Conservation (phyloP, 2,113 vertebrate species). For the Helogale parvula region DNA sequence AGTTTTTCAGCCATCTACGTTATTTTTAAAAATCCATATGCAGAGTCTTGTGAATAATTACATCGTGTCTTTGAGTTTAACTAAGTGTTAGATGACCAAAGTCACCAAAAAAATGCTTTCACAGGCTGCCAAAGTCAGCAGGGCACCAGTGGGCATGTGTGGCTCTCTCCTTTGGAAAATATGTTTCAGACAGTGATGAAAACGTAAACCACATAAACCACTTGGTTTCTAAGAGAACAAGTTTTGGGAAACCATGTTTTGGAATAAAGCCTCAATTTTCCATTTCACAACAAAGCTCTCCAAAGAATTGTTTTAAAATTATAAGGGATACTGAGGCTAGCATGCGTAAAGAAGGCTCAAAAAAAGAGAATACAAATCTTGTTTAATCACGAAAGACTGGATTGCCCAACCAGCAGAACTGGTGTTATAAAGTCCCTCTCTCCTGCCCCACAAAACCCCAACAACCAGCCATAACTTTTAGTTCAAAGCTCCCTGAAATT, state of each 20-base stretch:
- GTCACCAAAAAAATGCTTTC: conserved; percentile 48
- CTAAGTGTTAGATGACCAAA: conserved; percentile 66
- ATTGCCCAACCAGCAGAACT: not conserved
- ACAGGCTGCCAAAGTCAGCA: conserved; percentile 63
- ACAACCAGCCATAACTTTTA: not conserved
- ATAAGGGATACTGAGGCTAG: conserved; percentile 32
- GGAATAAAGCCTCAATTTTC: conserved; percentile 72
- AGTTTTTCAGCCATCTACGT: not conserved
- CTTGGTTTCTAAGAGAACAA: conserved; percentile 63
- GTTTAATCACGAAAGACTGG: not conserved
- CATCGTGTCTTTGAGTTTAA: conserved; percentile 52
- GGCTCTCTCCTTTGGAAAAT: conserved; percentile 70
- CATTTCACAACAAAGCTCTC: conserved; percentile 66
- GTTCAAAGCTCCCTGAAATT: not conserved
- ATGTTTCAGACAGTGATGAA: conserved; percentile 69
- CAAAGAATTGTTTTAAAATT: conserved; percentile 47
- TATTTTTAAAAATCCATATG: conserved; percentile 1
- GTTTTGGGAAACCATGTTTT: conserved; percentile 75
- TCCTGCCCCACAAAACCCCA: not conserved
- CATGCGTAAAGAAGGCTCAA: not conserved
- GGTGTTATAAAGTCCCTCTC: not conserved
- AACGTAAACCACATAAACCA: conserved; percentile 73
- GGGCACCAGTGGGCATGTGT: conserved; percentile 23
- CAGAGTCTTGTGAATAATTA: conserved; percentile 65
- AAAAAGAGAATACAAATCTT: not conserved